These are phyloP conservation scores for Nomada fabriciana DNA, from an alignment of 2,888 invertebrate genomes.

Conservation along the genomic window DNA sequence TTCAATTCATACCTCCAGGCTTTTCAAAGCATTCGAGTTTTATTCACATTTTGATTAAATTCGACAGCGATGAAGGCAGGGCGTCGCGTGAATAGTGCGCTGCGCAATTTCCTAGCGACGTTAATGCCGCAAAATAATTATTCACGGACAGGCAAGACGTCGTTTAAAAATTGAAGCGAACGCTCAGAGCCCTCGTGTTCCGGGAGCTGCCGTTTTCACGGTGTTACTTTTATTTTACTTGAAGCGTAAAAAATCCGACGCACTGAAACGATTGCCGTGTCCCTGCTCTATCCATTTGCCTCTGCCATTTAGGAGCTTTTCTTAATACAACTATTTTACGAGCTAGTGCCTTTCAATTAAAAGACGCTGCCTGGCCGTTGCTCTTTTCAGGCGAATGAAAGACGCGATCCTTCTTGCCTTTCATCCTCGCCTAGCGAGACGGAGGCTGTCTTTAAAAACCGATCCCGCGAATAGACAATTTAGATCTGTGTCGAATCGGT, in stretches of 20 bases:
- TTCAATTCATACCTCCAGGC: neutral
- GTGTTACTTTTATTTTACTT: neutral
- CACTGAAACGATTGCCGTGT: neutral
- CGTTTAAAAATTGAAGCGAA: slow-evolving; percentile 1
- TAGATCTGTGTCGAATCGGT: slow-evolving; percentile 23
- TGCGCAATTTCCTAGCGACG: neutral
- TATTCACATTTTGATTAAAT: slow-evolving; percentile 8
- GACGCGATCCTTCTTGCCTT: slow-evolving; percentile 9
- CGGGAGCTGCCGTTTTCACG: neutral
- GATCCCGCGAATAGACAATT: slow-evolving; percentile 36
- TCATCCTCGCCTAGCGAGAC: neutral
- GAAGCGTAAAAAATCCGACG: neutral
- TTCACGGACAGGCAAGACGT: neutral
- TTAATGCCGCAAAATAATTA: slow-evolving; percentile 16
- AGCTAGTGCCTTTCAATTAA: slow-evolving; percentile 48
- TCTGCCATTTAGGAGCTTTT: slow-evolving; percentile 1
- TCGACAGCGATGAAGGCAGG: neutral
- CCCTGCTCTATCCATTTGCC: neutral
- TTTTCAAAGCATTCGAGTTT: neutral
- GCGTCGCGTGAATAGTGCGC: neutral
- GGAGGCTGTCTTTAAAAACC: neutral
- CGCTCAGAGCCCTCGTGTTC: neutral
- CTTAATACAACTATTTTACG: slow-evolving; percentile 36
- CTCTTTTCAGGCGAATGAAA: slow-evolving; percentile 9
- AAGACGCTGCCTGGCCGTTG: neutral